A percentile compares a stretch with the other conserved stretches of the same genome.
These are phyloP conservation scores for Sminthurides bifidus DNA, from an alignment of 1,140 invertebrate genomes.

Conservation along the genomic window DNA sequence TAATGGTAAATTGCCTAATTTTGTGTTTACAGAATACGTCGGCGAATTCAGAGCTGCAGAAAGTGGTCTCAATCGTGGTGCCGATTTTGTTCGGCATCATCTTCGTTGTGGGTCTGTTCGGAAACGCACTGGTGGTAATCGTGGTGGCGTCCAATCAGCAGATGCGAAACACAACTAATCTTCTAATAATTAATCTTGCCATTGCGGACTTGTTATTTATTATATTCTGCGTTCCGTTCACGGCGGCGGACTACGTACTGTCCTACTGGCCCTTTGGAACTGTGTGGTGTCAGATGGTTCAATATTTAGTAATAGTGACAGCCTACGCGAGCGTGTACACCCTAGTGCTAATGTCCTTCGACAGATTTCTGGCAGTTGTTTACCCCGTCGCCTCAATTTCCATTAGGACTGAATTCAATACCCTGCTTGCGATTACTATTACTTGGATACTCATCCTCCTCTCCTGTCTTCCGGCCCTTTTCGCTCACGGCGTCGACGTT, in stretches of 20 bases:
- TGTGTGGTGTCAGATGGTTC: conserved; percentile 74
- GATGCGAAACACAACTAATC: conserved; percentile 86
- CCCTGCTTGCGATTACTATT: conserved; percentile 59
- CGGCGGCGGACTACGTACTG: conserved; percentile 74
- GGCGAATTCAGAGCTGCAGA: conserved; percentile 38
- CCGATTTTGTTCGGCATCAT: conserved; percentile 80
- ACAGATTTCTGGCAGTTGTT: conserved; percentile 87
- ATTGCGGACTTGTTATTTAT: conserved; percentile 88
- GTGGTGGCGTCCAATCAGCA: conserved; percentile 62
- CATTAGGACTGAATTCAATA: conserved; percentile 72
- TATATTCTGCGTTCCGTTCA: conserved; percentile 89
- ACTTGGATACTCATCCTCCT: conserved; percentile 70
- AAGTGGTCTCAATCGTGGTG: conserved; percentile 57
- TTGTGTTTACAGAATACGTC: conserved; percentile 11
- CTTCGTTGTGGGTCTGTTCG: conserved; percentile 71
- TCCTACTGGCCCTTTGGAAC: conserved; percentile 83
- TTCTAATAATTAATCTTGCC: conserved; percentile 77
- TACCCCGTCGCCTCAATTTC: conserved; percentile 85
- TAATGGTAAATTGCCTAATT: too few relatives aligned
- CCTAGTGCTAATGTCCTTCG: conserved; percentile 85
- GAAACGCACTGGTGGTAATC: conserved; percentile 68
- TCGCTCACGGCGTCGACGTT: conserved; percentile 64
- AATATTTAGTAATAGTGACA: conserved; percentile 72
- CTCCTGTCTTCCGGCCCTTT: conserved; percentile 59
- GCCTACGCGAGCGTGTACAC: conserved; percentile 90